Evolutionary conservation across 2,888 invertebrate genomes (phyloP), one percentile per base, ranked within the genome.

Genomic region (Magallana nippona): DNA sequence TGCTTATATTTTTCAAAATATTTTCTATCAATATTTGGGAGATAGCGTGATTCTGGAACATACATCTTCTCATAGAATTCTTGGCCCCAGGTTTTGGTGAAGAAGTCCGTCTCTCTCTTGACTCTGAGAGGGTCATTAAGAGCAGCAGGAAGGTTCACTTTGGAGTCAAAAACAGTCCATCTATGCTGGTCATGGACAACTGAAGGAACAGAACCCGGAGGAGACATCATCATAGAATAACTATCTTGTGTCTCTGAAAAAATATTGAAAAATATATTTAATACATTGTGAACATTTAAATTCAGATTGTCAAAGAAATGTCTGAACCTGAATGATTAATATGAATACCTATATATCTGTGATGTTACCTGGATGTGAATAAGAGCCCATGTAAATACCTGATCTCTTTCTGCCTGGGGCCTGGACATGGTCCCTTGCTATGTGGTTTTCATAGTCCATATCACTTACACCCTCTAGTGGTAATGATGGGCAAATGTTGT

Each of bases 31-130:
- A 99, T 96, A 91, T 97, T 97, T 63, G 97, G 97, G 89, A 98
- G 95, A 94, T 97, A 96, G 0, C 96, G 96, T 91, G 97, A 97
- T 89, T 96, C 96, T 62, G 96, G 96, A 90, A 98, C 96, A 78
- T 96, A 96, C 55, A 96, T 95, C 87, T 98, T 98, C 27, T 98
- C 96, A 87, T 89, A 89, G 94, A 99, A 99, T 85, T 96, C 95
- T 92, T 98, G 98, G 78, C 99, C 99, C 99, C 99, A 99, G 86
- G 98, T 98, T 94, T 98, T 98, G 0, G 98, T 98, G 93, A 99
- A 98, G 93, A 99, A 98, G 94, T 98, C 95, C 11, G 93, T 93
- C 88, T 94, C 99, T 88, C 98, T 97, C 92, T 97, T 96, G 57
- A 93, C 91, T 56, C 94, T 93, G 87, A 97, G 96, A 0, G 99